Percentiles rank a stretch among this genome's conserved stretches.
Evolutionary conservation across 2,797 vertebrate genomes (phyloP).

Genomic region (Sparidentex hasta): DNA sequence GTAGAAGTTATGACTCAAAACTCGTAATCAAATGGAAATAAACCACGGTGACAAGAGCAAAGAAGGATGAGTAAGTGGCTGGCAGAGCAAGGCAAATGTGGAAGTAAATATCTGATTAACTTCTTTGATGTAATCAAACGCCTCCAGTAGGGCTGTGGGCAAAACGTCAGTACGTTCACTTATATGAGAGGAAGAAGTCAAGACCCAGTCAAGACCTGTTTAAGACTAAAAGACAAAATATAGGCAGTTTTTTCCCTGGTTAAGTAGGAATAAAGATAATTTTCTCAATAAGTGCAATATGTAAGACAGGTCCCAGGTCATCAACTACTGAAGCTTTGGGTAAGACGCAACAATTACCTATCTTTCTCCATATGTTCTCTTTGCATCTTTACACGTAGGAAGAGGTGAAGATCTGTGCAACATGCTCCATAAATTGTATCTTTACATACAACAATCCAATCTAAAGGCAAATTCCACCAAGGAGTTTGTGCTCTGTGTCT

Average conservation of each 20-base stretch:
- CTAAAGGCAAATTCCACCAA: not conserved
- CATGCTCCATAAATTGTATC: not conserved
- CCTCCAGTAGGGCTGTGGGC: constrained; percentile 10
- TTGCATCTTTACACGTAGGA: too few species aligned
- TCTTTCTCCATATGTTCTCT: too few species aligned
- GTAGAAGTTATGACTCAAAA: constrained; percentile 34
- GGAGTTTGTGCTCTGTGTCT: too few species aligned
- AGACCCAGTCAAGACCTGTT: not conserved
- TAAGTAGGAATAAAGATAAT: not conserved
- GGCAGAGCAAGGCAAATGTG: not conserved
- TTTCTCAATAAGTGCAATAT: not conserved
- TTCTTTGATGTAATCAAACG: constrained; percentile 16
- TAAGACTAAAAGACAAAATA: not conserved
- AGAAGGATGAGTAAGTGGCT: constrained; percentile 35
- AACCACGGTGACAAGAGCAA: constrained; percentile 15
- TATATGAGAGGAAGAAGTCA: not conserved
- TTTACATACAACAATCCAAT: not conserved
- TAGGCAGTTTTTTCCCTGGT: not conserved
- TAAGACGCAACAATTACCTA: too few species aligned
- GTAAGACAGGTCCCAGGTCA: too few species aligned
- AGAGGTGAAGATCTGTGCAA: not conserved
- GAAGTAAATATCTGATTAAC: constrained; percentile 39
- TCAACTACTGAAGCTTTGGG: too few species aligned
- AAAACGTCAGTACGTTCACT: constrained; percentile 14
- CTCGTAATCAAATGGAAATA: constrained; percentile 12